Conservation (phyloP, 2,888 invertebrate genomes). For the Netelia virgata region DNA sequence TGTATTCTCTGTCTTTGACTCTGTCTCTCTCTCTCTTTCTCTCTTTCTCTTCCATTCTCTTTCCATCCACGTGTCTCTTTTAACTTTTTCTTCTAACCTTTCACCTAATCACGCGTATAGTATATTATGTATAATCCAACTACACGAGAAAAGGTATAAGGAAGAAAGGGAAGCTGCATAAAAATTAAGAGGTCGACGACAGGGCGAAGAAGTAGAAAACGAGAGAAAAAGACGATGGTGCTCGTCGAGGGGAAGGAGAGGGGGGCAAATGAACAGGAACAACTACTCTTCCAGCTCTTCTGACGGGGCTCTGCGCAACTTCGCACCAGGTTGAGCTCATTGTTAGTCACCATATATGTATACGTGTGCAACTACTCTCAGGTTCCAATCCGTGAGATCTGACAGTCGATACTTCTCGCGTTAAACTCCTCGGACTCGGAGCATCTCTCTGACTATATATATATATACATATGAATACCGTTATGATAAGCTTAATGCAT, state of each 20-base stretch:
- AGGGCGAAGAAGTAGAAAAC: constrained; percentile 53
- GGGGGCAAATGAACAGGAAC: constrained; percentile 67
- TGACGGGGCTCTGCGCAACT: constrained; percentile 67
- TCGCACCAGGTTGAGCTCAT: constrained; percentile 41
- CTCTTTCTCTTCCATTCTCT: constrained; percentile 30
- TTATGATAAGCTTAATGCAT: constrained; percentile 84
- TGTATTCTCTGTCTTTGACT: constrained; percentile 61
- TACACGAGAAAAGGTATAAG: constrained; percentile 39
- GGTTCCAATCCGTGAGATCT: constrained; percentile 71
- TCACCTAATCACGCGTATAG: constrained; percentile 41
- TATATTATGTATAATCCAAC: background rate
- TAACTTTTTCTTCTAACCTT: constrained; percentile 60
- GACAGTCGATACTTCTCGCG: constrained; percentile 74
- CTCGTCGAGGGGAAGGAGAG: constrained; percentile 29
- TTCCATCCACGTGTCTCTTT: constrained; percentile 1
- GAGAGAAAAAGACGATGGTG: background rate
- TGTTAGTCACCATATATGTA: constrained; percentile 59
- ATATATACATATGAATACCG: constrained; percentile 74
- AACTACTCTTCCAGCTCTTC: constrained; percentile 57
- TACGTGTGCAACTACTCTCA: constrained; percentile 27
- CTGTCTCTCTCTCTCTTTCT: constrained; percentile 54
- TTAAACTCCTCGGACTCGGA: constrained; percentile 73
- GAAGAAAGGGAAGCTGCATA: constrained; percentile 27
- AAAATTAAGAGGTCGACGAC: constrained; percentile 50
- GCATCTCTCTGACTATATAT: constrained; percentile 58